Base-by-base conservation (phyloP, 2,797 vertebrate species). In the Phaenicophaeus curvirostris region DNA sequence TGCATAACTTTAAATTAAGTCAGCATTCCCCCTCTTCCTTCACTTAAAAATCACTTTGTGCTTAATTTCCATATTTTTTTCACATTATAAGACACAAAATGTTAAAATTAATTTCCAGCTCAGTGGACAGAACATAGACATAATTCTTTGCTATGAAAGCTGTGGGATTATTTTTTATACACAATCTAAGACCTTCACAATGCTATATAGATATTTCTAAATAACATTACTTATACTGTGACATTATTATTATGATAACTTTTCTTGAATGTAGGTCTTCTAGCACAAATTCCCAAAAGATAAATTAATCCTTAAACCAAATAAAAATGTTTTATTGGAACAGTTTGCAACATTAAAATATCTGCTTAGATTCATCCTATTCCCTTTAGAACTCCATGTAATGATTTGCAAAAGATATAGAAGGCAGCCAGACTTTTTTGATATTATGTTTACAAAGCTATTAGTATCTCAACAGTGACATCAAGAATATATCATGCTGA, bases 271-370 rank as follows among this genome's bases (percentile, higher is more conserved):
- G 35, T 27, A 78, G 42, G 31, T 35, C 21, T 71, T 89, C 19
- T 39, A 75, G 68, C 21, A 81, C 2, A 25, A 92, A 85, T 57
- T 72, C 87, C 53, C 1, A 1, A 90, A 93, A 80, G 24, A 89
- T 84, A 92, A 95, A 91, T 77, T 82, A 86, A 90, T 77, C 35
- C 30, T 81, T 76, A 75, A 59, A 87, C 44, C 39, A 93, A 93
- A 89, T 65, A 89, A 94, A 95, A 94, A 68, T 78, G 44, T 66
- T 91, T 84, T 78, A 78, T 16, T 78, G 74, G 78, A 42, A 72
- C 9, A 57, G 54, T 85, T 69, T 80, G 57, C 39, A 81, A 90
- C 48, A 76, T 80, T 71, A 69, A 63, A 79, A 79, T 74, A 58
- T 50, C 57, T 82, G 53, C 46, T 57, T 71, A 61, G 18, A 68